Evolutionary conservation across 2,888 invertebrate species (phyloP), one percentile per base, ranked within the genome.

Genomic region (Oscheius myriophilus): DNA sequence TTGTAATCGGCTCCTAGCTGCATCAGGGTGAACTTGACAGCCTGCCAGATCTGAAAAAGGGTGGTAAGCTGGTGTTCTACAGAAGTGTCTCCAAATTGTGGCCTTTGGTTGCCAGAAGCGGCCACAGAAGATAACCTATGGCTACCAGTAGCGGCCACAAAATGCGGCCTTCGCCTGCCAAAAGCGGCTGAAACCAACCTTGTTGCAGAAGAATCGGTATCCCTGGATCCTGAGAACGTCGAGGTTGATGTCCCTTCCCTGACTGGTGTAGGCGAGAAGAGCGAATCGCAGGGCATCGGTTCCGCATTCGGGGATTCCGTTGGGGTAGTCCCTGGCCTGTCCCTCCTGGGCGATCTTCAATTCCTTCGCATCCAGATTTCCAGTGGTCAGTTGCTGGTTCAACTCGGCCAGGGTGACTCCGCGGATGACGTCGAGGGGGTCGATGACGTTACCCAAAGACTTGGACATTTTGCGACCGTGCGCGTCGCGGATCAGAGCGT

Each of bases 391-490:
- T 86, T 92, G 92, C 1, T 90, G 90, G 83, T 95, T 91, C 1
- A 95, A 89, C 12, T 88, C 89, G 85, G 93, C 91, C 57, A 96
- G 88, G 0, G 92, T 90, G 77, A 93, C 92, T 2, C 97, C 97
- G 9, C 89, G 89, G 68, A 98, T 95, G 0, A 98, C 95, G 88
- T 97, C 94, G 88, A 96, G 91, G 0, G 98, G 98, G 88, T 96
- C 95, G 78, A 99, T 93, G 3, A 97, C 96, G 87, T 98, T 98
- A 65, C 98, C 98, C 70, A 97, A 89, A 0, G 96, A 96, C 87
- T 98, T 98, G 80, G 95, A 96, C 98, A 98, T 98, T 89, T 98
- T 99, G 65, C 96, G 91, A 0, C 98, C 98, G 87, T 96, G 95
- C 0, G 96, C 94, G 88, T 99, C 98, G 65, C 98, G 91, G 1